Conservation (phyloP, 2,797 vertebrate species). For the Mallotus villosus region DNA sequence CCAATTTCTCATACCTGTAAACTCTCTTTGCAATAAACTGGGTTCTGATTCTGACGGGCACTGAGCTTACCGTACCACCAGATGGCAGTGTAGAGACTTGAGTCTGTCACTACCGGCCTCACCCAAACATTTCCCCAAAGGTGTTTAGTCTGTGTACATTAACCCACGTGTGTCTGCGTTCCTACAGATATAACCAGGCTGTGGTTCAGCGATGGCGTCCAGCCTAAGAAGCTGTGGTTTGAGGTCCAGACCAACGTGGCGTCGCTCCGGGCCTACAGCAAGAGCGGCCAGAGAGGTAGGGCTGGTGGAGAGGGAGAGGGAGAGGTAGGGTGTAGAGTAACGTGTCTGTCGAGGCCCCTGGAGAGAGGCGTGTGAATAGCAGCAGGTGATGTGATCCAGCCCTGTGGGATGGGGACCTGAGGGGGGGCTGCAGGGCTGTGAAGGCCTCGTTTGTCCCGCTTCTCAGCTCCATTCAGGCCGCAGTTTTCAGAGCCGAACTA, state of each 20-base stretch:
- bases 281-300: constrained; percentile 81
- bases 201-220: constrained; percentile 82
- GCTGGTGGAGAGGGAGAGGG: neutral
- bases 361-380: constrained; percentile 25
- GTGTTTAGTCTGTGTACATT: no score
- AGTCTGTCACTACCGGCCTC: no score
- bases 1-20: no score
- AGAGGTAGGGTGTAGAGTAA: neutral
- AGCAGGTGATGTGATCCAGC: constrained; percentile 44
- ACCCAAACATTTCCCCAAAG: neutral
- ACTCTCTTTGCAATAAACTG: no score
- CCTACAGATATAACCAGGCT: constrained; percentile 73
- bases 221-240: constrained; percentile 83
- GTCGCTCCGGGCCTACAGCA: constrained; percentile 80
- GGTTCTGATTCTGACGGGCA: no score
- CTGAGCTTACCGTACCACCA: no score
- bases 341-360: neutral
- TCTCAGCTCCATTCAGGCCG: neutral
- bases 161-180: neutral
- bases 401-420: no score
- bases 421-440: constrained; percentile 7
- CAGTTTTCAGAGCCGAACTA: neutral
- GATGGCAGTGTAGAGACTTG: no score
- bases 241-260: constrained; percentile 75
- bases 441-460: constrained; percentile 11